These are phyloP conservation scores for Platynereis dumerilii DNA, from an alignment of 2,888 invertebrate species.

Conservation along the genomic window DNA sequence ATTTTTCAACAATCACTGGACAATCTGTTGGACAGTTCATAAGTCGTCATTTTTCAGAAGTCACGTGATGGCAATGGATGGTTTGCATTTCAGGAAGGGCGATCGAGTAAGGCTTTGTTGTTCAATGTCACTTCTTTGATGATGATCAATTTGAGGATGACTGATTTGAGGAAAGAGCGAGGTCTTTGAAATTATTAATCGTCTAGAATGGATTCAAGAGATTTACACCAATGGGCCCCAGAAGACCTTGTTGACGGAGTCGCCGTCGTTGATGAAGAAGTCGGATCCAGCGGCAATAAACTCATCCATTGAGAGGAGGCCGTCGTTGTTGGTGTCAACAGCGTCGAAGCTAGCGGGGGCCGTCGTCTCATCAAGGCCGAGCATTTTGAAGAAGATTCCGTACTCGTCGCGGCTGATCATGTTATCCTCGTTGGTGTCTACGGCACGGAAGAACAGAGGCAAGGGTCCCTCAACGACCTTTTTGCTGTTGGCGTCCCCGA, in stretches of 20 bases:
- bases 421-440: slow-evolving; percentile 37
- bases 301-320: slow-evolving; percentile 43
- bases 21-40: too few species aligned
- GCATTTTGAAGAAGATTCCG: slow-evolving; percentile 35
- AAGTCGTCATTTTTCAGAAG: too few species aligned
- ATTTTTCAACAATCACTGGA: too few species aligned
- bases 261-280: slow-evolving; percentile 44
- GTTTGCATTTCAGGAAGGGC: too few species aligned
- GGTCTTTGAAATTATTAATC: not conserved
- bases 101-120: too few species aligned
- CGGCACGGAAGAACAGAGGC: slow-evolving; percentile 37
- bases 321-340: slow-evolving; percentile 45
- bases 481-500: slow-evolving; percentile 26
- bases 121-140: too few species aligned
- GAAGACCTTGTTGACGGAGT: slow-evolving; percentile 38
- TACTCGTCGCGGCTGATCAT: slow-evolving; percentile 32
- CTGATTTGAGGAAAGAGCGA: not conserved
- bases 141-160: too few species aligned
- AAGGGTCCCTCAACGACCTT: slow-evolving; percentile 33
- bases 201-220: not conserved
- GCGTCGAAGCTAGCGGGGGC: slow-evolving; percentile 41
- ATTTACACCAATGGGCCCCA: slow-evolving; percentile 38
- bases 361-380: slow-evolving; percentile 28
- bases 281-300: slow-evolving; percentile 50
- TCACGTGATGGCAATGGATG: too few species aligned